Evolutionary conservation across 2,888 invertebrate genomes (phyloP).

Genomic region (Lutraria lutraria): DNA sequence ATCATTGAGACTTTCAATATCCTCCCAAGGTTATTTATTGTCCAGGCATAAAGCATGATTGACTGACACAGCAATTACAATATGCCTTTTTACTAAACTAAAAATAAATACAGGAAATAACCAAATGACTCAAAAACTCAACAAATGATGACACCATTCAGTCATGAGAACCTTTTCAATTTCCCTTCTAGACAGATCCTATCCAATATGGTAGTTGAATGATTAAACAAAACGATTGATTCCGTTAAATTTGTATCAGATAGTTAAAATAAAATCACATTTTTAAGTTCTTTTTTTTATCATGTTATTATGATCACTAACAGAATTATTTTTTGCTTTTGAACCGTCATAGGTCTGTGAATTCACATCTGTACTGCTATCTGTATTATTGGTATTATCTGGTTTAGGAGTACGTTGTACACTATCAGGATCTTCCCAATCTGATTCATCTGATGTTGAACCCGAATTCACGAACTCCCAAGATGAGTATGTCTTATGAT

Average conservation of each 20-base stretch:
- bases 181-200: not conserved
- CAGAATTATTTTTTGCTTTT: constrained; percentile 9
- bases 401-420: not conserved
- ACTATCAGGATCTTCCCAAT: constrained; percentile 46
- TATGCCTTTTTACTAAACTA: not conserved
- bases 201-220: not conserved
- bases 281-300: not conserved
- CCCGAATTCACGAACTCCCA: constrained; percentile 58
- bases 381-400: not conserved
- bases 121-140: not conserved
- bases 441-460: constrained; percentile 45
- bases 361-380: not conserved
- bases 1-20: too few species aligned
- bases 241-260: not conserved
- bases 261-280: not conserved
- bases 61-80: too few species aligned
- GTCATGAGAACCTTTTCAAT: not conserved
- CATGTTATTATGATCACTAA: constrained; percentile 7
- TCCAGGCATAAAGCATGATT: too few species aligned
- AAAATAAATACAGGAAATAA: not conserved
- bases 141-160: not conserved
- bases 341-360: not conserved
- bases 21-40: too few species aligned
- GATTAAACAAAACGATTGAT: not conserved
- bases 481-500: constrained; percentile 55